Evolutionary conservation across 92 coral and sea anemone species (phyloP).

Genomic region (Parazoanthus darwini): DNA sequence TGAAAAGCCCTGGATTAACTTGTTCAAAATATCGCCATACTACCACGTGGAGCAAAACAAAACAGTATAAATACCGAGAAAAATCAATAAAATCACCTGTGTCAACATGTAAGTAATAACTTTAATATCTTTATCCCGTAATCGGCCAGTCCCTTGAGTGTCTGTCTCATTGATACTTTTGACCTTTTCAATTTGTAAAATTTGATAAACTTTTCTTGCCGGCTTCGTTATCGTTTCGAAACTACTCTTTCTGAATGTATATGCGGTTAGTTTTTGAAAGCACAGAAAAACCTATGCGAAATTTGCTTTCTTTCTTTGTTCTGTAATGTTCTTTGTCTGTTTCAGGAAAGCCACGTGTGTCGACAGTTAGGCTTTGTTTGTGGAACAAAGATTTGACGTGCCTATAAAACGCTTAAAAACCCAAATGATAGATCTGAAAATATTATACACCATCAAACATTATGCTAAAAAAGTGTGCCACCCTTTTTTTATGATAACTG

Average conservation of each 20-base stretch:
- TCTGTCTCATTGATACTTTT: not conserved
- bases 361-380: slow-evolving; percentile 4
- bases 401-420: slow-evolving; percentile 26
- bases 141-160: slow-evolving; percentile 1
- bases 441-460: not conserved
- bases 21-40: not conserved
- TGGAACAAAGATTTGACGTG: slow-evolving; percentile 26
- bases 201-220: not conserved
- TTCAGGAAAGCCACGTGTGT: slow-evolving; percentile 20
- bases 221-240: not conserved
- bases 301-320: slow-evolving; percentile 20
- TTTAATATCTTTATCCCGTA: slow-evolving; percentile 29
- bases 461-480: not conserved
- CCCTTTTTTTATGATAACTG: not conserved
- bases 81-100: slow-evolving; percentile 42
- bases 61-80: slow-evolving; percentile 23
- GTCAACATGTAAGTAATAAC: slow-evolving; percentile 16
- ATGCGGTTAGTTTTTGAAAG: not conserved
- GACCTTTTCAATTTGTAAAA: not conserved
- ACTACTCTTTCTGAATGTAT: not conserved
- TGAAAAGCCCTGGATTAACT: slow-evolving; percentile 19
- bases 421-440: slow-evolving; percentile 10
- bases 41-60: slow-evolving; percentile 41
- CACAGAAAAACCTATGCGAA: not conserved
- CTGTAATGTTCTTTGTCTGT: slow-evolving; percentile 5